These are phyloP conservation scores for Conops quadrifasciatus DNA, from an alignment of 2,888 invertebrate species.

Conservation along the genomic window DNA sequence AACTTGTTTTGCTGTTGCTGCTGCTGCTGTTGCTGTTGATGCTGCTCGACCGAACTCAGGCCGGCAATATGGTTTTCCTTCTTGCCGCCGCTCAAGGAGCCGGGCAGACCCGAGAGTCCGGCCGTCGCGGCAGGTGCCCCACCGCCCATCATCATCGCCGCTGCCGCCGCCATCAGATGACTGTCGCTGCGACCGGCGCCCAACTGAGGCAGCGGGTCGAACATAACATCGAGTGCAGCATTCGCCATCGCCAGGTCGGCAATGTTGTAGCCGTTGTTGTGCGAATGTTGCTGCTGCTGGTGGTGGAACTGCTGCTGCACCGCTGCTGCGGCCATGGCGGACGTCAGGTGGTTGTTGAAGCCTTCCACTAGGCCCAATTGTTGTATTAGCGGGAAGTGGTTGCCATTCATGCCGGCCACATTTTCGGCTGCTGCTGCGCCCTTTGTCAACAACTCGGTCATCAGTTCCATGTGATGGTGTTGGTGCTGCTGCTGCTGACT, in stretches of 20 bases:
- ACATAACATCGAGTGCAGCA: no score
- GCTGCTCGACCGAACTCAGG: slow-evolving; percentile 47
- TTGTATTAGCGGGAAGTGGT: slow-evolving; percentile 56
- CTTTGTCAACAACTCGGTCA: slow-evolving; percentile 60
- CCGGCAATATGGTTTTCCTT: slow-evolving; percentile 45
- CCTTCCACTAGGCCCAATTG: slow-evolving; percentile 58
- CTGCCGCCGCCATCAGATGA: slow-evolving; percentile 48
- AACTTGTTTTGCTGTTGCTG: slow-evolving; percentile 62
- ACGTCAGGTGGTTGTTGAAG: slow-evolving; percentile 48
- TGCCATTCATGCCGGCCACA: slow-evolving; percentile 61
- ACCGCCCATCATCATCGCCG: slow-evolving; percentile 53
- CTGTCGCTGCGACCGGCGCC: slow-evolving; percentile 46
- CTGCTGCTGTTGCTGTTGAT: slow-evolving; percentile 51
- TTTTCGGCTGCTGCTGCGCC: slow-evolving; percentile 50
- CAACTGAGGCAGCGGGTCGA: slow-evolving; percentile 56
- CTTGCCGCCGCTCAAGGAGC: slow-evolving; percentile 46
- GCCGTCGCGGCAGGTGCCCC: slow-evolving; percentile 38
- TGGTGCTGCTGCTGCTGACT: slow-evolving; percentile 61
- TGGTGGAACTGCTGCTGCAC: slow-evolving; percentile 50
- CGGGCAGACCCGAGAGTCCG: slow-evolving; percentile 40
- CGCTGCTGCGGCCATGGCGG: slow-evolving; percentile 46
- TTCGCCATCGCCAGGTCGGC: slow-evolving; percentile 57
- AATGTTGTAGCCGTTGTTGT: slow-evolving; percentile 61
- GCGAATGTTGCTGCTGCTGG: slow-evolving; percentile 54
- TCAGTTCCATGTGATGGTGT: slow-evolving; percentile 67